Base-by-base conservation (phyloP, 2,888 invertebrate genomes). In the Megaustenia siamemsis region DNA sequence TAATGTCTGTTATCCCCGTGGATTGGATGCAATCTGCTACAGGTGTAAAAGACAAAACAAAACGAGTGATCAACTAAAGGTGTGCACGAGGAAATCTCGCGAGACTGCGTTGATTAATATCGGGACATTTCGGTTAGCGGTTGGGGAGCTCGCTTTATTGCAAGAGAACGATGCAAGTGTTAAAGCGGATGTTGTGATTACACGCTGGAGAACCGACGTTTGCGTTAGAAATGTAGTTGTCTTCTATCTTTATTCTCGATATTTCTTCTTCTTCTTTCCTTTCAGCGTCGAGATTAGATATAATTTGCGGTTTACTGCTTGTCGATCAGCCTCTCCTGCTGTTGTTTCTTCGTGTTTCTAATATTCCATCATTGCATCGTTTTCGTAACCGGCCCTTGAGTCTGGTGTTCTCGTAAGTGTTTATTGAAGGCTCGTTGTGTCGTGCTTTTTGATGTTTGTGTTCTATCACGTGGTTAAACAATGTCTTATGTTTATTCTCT, bases 41-140 rank as follows among this genome's bases (percentile, higher is more conserved):
- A 76, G 76, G 76, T 76, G 76, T 76, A 76, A 38, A 35, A 35
- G 10, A 53, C 21, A 53, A 71, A 76, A 76, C 76, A 76, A 35
- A 76, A 35, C 53, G 12, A 4, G 49, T 53, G 76, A 76, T 76
- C 76, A 56, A 53, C 76, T 56, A 76, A 76, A 76, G 76, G 76
- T 76, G 76, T 76, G 76, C 76, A 53, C 35, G 10, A n/a, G 53
- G 35, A 76, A 76, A 76, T 56, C 76, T 56, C 76, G 21, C 32
- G 76, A 24, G 53, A 35, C 56, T 76, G 32, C 32, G 18, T 56
- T 76, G 76, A 76, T 76, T 76, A 76, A 56, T 56, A 76, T 76
- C 76, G 18, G 76, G 76, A 76, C 76, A 76, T 76, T 53, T 76
- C 53, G 18, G 53, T 76, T 53, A 53, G 32, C n/a, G 28, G 28